Base-by-base conservation (phyloP, 2,113 vertebrate species). In the Oryzias curvinotus region DNA sequence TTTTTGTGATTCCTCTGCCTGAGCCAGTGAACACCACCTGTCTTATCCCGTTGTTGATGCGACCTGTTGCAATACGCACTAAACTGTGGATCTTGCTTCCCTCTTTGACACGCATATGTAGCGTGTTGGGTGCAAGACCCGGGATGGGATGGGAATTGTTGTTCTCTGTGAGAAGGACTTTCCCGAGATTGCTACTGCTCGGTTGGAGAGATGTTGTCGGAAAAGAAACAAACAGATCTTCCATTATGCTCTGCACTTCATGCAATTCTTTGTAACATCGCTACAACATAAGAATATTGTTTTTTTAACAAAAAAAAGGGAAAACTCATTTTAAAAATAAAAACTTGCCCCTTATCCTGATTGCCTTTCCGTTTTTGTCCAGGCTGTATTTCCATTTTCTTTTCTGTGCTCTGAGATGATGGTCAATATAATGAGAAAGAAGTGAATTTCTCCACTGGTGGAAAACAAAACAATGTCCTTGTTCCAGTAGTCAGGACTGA, bases 51-150 rank as follows among this genome's bases (percentile, higher is more conserved):
- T 78, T 21, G 21, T 15, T 6, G 91, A 97, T 93, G 76, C 93
- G 91, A 71, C 92, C 78, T 61, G 93, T 87, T 70, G 94, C 94
- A 18, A 96, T 96, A 53, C 91, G 92, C 89, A 98, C 91, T 78
- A 97, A 83, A 87, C 96, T 98, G 53, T 92, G 90, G 82, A 97
- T 97, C 84, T 96, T 96, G 89, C 95, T 97, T 68, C 95, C 94
- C 64, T 96, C 95, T 85, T 95, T 96, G 74, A 98, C 96, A 45
- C 90, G 84, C 95, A 97, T 96, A 84, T 95, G 91, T 71, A 97
- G 92, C 17, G 93, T 88, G 0, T 89, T 92, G 0, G 90, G 83
- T 15, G 90, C 78, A 53, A 96, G 83, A 62, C 94, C 85, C 0
- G 90, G 81, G 59, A 98, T 96, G 7, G 95, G 95, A 55, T 88